Evolutionary conservation across 2,113 vertebrate genomes (phyloP), one percentile per base, ranked within the genome.

Genomic region (Gyps fulvus): DNA sequence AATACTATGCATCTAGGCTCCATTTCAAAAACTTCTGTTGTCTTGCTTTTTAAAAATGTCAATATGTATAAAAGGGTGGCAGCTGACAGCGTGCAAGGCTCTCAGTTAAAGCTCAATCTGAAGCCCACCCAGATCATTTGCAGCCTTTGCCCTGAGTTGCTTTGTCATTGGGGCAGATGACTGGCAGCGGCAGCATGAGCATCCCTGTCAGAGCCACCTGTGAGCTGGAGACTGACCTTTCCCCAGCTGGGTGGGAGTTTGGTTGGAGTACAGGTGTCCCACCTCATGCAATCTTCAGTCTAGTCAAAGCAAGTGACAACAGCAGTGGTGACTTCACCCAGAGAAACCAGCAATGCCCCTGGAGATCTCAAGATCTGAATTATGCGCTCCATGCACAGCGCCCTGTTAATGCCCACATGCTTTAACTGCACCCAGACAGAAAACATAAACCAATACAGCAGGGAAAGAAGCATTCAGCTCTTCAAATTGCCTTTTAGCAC

Each of bases 11-110:
- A 95, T 83, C 67, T 43, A 97, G 94, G 89, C 87, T 96, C 67
- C 26, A 86, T 93, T 93, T 96, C 54, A 83, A 77, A 97, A 96
- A 52, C 67, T 90, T 81, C 82, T 97, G 42, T 91, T 97, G 87
- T 86, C 82, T 81, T 74, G 94, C 38, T 78, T 96, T 94, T 86
- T 4, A 77, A 94, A 92, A 94, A 83, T 13, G 87, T 95, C 87
- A 78, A 21, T 86, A 74, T 26, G 57, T 34, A 23, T 93, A 83
- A 83, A 90, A 86, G 23, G 26, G 78, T 91, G 81, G 49, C 71
- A 93, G 74, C 0, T 93, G 62, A 81, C 62, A 73, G 58, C 50
- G 62, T 91, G 50, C 91, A 88, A 96, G 42, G 16, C 52, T 91
- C 67, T 73, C 0, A 0, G 38, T 59, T 55, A 80, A 47, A 94